These are phyloP conservation scores for Lycaon pictus DNA, from an alignment of 2,113 vertebrate genomes.

Conservation along the genomic window DNA sequence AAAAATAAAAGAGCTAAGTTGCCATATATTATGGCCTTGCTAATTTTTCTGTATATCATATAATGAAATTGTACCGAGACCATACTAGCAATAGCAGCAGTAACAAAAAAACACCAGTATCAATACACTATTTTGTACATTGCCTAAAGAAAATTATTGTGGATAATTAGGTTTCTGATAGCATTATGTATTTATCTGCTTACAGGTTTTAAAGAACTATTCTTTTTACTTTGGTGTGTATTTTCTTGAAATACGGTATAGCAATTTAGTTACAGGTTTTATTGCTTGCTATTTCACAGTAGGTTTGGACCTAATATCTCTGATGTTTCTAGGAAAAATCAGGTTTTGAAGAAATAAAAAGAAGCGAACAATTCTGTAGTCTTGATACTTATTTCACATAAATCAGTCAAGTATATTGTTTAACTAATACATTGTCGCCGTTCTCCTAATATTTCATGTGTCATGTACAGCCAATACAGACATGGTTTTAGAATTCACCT, in stretches of 20 bases:
- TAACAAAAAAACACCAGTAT: background rate
- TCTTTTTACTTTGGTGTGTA: background rate
- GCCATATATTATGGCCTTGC: background rate
- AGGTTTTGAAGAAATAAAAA: background rate
- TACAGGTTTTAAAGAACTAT: background rate
- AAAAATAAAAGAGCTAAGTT: too few relatives aligned
- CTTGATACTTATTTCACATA: background rate
- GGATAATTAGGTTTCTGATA: background rate
- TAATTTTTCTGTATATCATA: background rate
- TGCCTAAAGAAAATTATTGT: background rate
- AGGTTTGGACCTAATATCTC: slow-evolving; percentile 6
- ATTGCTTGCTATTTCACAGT: background rate
- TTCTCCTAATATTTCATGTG: background rate
- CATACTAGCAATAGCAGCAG: background rate
- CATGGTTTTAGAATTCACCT: background rate
- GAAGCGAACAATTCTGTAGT: background rate
- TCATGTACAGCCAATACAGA: background rate
- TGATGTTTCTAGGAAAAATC: background rate
- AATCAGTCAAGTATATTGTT: background rate
- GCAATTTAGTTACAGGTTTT: background rate
- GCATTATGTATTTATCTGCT: background rate
- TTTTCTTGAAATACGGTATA: slow-evolving; percentile 1
- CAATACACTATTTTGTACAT: background rate
- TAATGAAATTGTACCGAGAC: background rate
- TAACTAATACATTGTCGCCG: background rate